Evolutionary conservation across 2,113 vertebrate genomes (phyloP).

Genomic region (Aphelocoma coerulescens): DNA sequence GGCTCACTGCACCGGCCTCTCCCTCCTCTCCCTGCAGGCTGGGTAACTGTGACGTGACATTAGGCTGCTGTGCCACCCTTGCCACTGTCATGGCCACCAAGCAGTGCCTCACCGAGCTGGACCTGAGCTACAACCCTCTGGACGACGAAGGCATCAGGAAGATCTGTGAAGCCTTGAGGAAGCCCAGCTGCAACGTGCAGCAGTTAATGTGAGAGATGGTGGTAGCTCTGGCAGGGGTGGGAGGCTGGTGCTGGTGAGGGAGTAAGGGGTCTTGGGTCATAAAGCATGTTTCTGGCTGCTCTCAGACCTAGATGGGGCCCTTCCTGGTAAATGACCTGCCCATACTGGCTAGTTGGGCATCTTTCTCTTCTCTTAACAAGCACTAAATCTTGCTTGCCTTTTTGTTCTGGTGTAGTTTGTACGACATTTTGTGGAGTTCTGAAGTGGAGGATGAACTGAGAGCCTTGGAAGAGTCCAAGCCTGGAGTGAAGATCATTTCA

Average conservation of each 20-base stretch:
- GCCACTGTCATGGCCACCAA: constrained; percentile 45
- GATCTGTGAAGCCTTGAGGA: constrained; percentile 67
- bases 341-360: neutral
- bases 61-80: constrained; percentile 62
- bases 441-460: constrained; percentile 44
- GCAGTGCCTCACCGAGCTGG: constrained; percentile 58
- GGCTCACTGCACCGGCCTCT: neutral
- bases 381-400: neutral
- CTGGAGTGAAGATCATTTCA: constrained; percentile 64
- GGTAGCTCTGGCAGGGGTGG: neutral
- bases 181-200: constrained; percentile 55
- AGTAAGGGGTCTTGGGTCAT: neutral
- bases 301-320: neutral
- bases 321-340: neutral
- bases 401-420: constrained; percentile 51
- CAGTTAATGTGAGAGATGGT: constrained; percentile 66
- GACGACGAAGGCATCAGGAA: constrained; percentile 60
- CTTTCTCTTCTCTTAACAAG: neutral
- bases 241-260: neutral
- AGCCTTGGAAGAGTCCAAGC: constrained; percentile 56
- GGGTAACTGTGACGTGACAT: constrained; percentile 63
- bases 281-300: neutral
- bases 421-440: constrained; percentile 63
- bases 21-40: constrained; percentile 41
- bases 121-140: constrained; percentile 67